Evolutionary conservation across 2,888 invertebrate species (phyloP).

Genomic region (Rhagonycha lutea): DNA sequence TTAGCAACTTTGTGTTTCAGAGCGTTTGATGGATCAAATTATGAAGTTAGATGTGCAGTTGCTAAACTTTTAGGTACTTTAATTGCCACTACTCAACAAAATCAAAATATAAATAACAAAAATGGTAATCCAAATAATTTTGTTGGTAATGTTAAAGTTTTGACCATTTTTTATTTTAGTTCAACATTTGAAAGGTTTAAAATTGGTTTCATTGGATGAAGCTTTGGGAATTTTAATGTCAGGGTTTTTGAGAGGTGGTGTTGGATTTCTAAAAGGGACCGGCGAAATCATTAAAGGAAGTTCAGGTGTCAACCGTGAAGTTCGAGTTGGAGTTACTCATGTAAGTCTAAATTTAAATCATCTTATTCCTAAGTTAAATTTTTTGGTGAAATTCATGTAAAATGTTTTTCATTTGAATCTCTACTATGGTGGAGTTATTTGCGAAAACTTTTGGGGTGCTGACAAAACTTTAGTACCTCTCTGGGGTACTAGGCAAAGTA

Average conservation of each 20-base stretch:
- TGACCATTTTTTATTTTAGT: slow-evolving; percentile 49
- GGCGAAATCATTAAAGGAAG: slow-evolving; percentile 96
- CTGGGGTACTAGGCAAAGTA: too few species aligned
- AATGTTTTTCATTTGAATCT: too few species aligned
- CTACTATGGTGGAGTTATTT: too few species aligned
- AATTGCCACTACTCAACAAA: slow-evolving; percentile 83
- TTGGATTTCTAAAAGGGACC: slow-evolving; percentile 89
- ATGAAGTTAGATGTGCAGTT: slow-evolving; percentile 89
- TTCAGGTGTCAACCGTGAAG: slow-evolving; percentile 91
- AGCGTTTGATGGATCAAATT: slow-evolving; percentile 89
- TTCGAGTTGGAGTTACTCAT: slow-evolving; percentile 96
- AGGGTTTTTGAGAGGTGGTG: slow-evolving; percentile 92
- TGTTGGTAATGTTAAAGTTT: background rate
- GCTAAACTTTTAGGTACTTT: slow-evolving; percentile 89
- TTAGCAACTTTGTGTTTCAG: slow-evolving; percentile 89
- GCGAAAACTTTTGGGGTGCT: too few species aligned
- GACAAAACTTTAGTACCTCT: too few species aligned
- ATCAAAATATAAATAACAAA: slow-evolving; percentile 59
- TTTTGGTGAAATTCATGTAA: too few species aligned
- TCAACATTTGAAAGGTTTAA: slow-evolving; percentile 65
- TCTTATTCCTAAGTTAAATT: too few species aligned
- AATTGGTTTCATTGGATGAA: slow-evolving; percentile 84
- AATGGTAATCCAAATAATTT: slow-evolving; percentile 46
- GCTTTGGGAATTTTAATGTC: slow-evolving; percentile 88
- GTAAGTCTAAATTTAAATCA: slow-evolving; percentile 61